phyloP scores from a whole-genome alignment of 2,113 vertebrate species.

The Noturus placidus region DNA sequence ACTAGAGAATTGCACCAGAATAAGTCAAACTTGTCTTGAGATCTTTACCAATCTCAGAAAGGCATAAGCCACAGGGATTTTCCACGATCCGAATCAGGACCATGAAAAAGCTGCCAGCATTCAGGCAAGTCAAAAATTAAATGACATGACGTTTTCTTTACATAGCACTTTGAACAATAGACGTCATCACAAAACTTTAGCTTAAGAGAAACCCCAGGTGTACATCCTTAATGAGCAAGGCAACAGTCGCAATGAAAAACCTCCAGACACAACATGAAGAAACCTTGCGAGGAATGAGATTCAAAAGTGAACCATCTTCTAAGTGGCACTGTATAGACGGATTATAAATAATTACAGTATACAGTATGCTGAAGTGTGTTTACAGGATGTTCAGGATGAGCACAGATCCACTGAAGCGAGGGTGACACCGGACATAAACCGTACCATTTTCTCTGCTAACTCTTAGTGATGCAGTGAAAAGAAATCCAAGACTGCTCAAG shows the following conservation, averaged over 20 bases:
- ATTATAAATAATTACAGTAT: not conserved
- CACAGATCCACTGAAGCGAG: not conserved
- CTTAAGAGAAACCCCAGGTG: not conserved
- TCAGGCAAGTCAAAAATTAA: not conserved
- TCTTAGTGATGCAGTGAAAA: not conserved
- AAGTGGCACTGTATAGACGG: not conserved
- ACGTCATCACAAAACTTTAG: too few species aligned
- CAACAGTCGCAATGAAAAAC: not conserved
- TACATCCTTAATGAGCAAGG: not conserved
- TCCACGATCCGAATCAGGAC: not conserved
- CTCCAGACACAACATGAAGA: not conserved
- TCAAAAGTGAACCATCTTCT: not conserved
- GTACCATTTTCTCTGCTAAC: not conserved
- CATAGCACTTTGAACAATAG: not conserved
- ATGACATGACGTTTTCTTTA: not conserved
- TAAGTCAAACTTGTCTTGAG: not conserved
- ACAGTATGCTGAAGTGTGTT: not conserved
- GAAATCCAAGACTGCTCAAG: not conserved
- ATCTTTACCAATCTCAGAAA: conserved; percentile 4
- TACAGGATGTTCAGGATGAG: not conserved
- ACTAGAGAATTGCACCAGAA: not conserved
- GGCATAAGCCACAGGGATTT: conserved; percentile 40
- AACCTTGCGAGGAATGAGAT: not conserved
- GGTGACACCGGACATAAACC: not conserved
- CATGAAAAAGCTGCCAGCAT: not conserved